These are phyloP conservation scores for Rhyacophila evoluta DNA, from an alignment of 2,888 invertebrate species.

Conservation along the genomic window DNA sequence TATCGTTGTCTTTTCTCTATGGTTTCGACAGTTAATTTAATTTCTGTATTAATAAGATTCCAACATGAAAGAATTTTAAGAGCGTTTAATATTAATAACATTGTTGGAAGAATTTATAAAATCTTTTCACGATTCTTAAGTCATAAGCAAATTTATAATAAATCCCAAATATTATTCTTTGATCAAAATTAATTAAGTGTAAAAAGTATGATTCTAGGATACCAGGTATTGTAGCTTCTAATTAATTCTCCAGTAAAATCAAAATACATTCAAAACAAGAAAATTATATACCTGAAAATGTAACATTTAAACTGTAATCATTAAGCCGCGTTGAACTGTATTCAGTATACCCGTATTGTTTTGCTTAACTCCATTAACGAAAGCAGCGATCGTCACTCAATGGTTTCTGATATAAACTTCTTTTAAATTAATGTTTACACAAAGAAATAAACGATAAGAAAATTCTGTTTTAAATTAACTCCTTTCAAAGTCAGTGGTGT, in stretches of 20 bases:
- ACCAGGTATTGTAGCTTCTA: background rate
- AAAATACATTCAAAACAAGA: constrained; percentile 7
- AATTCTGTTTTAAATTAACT: too few species aligned
- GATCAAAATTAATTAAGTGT: background rate
- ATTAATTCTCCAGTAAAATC: constrained; percentile 3
- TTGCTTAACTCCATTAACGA: background rate
- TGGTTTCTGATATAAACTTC: background rate
- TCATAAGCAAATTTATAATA: too few species aligned
- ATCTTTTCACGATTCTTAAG: too few species aligned
- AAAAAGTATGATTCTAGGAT: background rate
- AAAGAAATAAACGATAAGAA: background rate
- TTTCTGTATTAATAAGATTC: too few species aligned
- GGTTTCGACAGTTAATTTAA: too few species aligned
- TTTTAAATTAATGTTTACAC: background rate
- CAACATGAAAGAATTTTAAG: too few species aligned
- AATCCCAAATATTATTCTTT: background rate
- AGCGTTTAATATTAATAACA: too few species aligned
- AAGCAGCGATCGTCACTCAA: background rate
- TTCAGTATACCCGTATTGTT: constrained; percentile 4
- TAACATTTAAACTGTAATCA: constrained; percentile 14
- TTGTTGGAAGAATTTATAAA: too few species aligned
- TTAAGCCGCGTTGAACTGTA: constrained; percentile 9
- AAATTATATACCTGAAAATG: constrained; percentile 14
- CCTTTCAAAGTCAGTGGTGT: too few species aligned
- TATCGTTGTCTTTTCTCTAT: too few species aligned